phyloP scores from a whole-genome alignment of 2,797 vertebrate genomes.

The Stomatorhinus walkeri region DNA sequence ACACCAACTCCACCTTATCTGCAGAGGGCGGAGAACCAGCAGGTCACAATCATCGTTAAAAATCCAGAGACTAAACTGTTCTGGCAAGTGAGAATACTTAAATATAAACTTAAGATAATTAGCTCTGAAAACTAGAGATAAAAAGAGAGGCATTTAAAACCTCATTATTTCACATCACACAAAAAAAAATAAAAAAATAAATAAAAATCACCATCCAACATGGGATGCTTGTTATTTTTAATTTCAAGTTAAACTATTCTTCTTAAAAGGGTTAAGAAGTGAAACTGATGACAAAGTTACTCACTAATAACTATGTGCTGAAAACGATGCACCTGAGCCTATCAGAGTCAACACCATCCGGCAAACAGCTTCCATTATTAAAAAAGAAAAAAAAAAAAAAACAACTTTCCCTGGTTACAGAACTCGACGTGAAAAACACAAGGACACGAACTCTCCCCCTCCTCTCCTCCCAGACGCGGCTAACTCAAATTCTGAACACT shows the following conservation, averaged over 20 bases:
- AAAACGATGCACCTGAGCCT: slow-evolving; percentile 19
- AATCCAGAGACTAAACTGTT: neutral
- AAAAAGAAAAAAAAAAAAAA: slow-evolving; percentile 46
- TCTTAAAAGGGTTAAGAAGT: neutral
- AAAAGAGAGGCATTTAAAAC: neutral
- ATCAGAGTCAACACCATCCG: slow-evolving; percentile 41
- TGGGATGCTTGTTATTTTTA: neutral
- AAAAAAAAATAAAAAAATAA: neutral
- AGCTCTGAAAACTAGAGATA: neutral
- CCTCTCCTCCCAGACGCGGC: slow-evolving; percentile 39
- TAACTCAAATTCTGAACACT: slow-evolving; percentile 67
- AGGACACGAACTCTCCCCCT: slow-evolving; percentile 40
- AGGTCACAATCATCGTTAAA: neutral
- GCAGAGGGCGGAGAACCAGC: neutral
- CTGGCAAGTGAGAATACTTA: neutral
- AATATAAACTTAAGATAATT: neutral
- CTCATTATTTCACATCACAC: neutral
- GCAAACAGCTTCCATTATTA: slow-evolving; percentile 51
- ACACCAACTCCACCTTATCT: neutral
- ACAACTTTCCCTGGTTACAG: slow-evolving; percentile 54
- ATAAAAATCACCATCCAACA: neutral
- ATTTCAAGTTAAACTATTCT: neutral
- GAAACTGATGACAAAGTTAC: neutral
- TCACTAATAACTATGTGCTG: slow-evolving; percentile 9
- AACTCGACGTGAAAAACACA: slow-evolving; percentile 39